Conservation (phyloP, 2,888 invertebrate species). For the Nebria salina region DNA sequence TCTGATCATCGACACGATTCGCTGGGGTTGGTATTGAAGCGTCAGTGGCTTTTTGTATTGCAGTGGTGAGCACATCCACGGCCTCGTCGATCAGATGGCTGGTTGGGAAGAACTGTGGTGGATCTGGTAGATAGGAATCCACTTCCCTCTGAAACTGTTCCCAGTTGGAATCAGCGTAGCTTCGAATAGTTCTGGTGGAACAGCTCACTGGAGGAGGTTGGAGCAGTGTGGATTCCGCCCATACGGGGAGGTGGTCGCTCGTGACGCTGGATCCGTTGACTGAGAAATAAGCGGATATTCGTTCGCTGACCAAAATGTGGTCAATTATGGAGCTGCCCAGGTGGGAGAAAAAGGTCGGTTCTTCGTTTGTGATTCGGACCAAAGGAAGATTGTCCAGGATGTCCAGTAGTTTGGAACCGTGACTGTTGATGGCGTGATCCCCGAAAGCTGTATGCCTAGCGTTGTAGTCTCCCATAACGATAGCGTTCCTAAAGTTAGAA, state of each 20-base stretch:
- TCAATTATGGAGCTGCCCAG: slow-evolving; percentile 25
- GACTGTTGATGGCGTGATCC: slow-evolving; percentile 26
- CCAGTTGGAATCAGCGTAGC: background rate
- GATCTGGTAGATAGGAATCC: background rate
- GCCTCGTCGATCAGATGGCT: background rate
- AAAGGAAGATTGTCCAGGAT: slow-evolving; percentile 16
- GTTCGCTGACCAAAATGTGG: slow-evolving; percentile 20
- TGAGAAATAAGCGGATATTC: background rate
- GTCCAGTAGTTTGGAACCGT: slow-evolving; percentile 3
- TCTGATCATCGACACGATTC: background rate
- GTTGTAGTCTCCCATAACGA: slow-evolving; percentile 44
- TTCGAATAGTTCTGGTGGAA: background rate
- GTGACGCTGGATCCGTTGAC: background rate
- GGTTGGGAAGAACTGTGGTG: background rate
- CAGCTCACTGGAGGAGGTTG: background rate
- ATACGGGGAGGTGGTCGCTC: slow-evolving; percentile 19
- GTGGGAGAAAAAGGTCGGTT: slow-evolving; percentile 29
- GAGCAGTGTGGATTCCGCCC: background rate
- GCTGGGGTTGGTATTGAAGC: background rate
- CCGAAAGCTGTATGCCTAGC: slow-evolving; percentile 27
- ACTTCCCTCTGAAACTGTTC: background rate
- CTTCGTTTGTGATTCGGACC: background rate
- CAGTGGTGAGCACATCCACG: too few species aligned
- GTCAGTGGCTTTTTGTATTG: background rate
- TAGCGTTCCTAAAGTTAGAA: background rate